Base-by-base conservation (phyloP, 2,888 invertebrate species). In the Pollenia angustigena region DNA sequence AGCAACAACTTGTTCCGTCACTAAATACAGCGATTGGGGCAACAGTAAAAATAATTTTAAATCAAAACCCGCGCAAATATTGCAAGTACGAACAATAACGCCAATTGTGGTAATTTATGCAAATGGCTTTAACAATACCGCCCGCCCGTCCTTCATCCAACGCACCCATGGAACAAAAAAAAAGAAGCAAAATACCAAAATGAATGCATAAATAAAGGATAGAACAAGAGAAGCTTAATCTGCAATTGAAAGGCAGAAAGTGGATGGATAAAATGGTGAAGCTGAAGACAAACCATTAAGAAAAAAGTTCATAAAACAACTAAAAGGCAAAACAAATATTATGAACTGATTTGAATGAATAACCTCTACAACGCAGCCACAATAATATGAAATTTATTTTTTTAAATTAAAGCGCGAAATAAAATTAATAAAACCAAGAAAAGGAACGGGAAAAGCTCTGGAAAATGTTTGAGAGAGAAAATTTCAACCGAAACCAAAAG, bases 101-200 rank as follows among this genome's bases (percentile, higher is more conserved):
- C 85, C 88, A 88, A 89, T 89, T 89, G 86, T 68, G 87, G 87
- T 88, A 89, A 89, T 89, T 89, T 89, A 89, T 89, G 89, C 87
- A 87, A 89, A 89, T 87, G 85, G 81, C 81, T 79, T 80, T 58
- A 85, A 84, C 80, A 84, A 78, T 69, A 71, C n/a, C 76, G 56
- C 56, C 50, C 64, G 46, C 60, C 80, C 72, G 58, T 48, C 81
- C 85, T 4, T 1, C 32, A 32, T 32, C 32, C 50, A 71, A 46
- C 60, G 71, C 68, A 64, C 48, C 81, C 85, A 60, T 48, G 42
- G 56, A 58, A 32, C 32, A 32, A 1, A 32, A 32, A 32, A 32
- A 32, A 42, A 60, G 40, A 46, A 68, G 14, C 40, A 11, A 79
- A 52, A 48, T 78, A 48, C 10, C 14, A 14, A 69, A 80, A 71